Evolutionary conservation across 2,888 invertebrate genomes (phyloP).

Genomic region (Luffia ferchaultella): DNA sequence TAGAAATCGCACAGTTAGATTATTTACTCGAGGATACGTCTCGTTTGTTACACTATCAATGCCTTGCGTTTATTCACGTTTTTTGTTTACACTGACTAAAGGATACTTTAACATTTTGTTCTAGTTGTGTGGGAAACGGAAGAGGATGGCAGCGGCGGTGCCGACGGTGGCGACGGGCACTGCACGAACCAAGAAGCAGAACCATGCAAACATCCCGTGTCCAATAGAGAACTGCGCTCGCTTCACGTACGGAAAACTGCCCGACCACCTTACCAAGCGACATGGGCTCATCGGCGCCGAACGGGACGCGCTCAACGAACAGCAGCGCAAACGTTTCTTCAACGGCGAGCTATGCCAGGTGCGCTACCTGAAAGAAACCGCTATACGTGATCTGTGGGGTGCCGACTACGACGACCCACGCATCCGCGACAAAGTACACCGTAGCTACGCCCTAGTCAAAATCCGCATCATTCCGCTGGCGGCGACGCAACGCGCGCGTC

Average conservation of each 20-base stretch:
- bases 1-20: too few relatives aligned
- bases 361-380: conserved; percentile 55
- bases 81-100: too few relatives aligned
- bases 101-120: too few relatives aligned
- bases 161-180: conserved; percentile 30
- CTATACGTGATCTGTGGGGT: conserved; percentile 61
- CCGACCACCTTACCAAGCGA: conserved; percentile 58
- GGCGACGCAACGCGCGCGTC: conserved; percentile 50
- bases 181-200: conserved; percentile 57
- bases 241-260: conserved; percentile 60
- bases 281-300: conserved; percentile 58
- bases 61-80: too few relatives aligned
- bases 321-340: conserved; percentile 58
- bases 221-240: conserved; percentile 61
- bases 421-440: conserved; percentile 55
- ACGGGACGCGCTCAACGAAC: conserved; percentile 55
- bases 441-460: conserved; percentile 56
- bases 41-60: too few relatives aligned
- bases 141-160: conserved; percentile 22
- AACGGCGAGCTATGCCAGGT: conserved; percentile 64
- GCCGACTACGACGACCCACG: conserved; percentile 55
- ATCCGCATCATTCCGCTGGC: conserved; percentile 58
- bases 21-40: too few relatives aligned
- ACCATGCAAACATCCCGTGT: conserved; percentile 61
- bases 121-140: too few relatives aligned